Evolutionary conservation across 2,797 vertebrate genomes (phyloP), one percentile per base, ranked within the genome.

Genomic region (Sebastes paucispinis): DNA sequence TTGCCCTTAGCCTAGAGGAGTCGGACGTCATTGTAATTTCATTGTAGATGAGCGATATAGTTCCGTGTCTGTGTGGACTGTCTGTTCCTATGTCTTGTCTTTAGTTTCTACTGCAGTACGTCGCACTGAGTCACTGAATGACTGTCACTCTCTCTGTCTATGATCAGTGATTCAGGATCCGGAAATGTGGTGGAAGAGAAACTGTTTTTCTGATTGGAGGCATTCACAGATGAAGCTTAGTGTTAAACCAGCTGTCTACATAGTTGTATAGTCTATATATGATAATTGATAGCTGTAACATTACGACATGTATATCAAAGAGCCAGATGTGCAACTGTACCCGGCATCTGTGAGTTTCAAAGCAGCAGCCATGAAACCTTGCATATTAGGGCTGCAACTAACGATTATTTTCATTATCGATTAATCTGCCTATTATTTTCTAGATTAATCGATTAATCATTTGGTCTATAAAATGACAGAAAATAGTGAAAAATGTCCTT

Each of bases 1-100:
- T 80, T 87, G 79, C 88, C 87, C 87, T 88, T 36, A 78, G 87
- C 85, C 84, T 77, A 43, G 58, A 88, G 80, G 85, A 91, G 74
- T 84, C 31, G 16, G 72, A 87, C 73, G 50, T 65, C 65, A 77
- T 64, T 81, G 81, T 84, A 50, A 69, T 87, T 72, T 88, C 57
- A 73, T 54, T 76, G 72, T 79, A 74, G 68, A 84, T 81, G 77
- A 73, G 79, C 20, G 77, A 81, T 73, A 20, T 62, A 55, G 62
- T 74, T 82, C 52, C 69, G 74, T 68, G 67, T 87, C 69, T 77
- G 34, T 79, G 57, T 71, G 16, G 36, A 63, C 9, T 6, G 34
- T 73, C 75, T 73, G 39, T 62, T 72, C 8, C 6, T 2, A 5
- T 18, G 22, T 84, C 66, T 75, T 65, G 11, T 58, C 24, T 73